Conservation (phyloP, 2,797 vertebrate species). For the Heliangelus exortis region DNA sequence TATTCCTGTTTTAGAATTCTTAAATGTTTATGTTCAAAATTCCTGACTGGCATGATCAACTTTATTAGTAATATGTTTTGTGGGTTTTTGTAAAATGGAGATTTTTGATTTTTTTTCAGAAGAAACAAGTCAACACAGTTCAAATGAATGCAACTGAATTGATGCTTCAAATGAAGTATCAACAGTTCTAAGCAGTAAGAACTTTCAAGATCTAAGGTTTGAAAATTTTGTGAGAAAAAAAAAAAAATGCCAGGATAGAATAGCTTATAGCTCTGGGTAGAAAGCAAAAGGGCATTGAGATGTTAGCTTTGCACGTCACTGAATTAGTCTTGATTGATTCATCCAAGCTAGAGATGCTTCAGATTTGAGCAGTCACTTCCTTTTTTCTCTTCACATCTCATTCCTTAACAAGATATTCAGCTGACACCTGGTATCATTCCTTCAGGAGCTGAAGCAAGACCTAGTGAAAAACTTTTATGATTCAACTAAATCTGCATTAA, state of each 20-base stretch:
- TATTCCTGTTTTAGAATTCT: neutral
- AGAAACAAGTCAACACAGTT: neutral
- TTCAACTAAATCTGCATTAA: neutral
- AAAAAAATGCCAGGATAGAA: neutral
- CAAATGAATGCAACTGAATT: neutral
- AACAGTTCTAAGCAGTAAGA: neutral
- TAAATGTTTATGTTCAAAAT: neutral
- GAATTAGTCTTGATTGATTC: neutral
- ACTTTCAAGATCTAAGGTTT: neutral
- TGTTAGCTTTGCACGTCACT: fast-evolving
- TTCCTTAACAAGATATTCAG: neutral
- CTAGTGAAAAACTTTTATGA: neutral
- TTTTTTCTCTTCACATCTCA: neutral
- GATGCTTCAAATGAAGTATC: neutral
- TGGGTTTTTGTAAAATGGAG: neutral
- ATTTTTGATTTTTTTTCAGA: neutral
- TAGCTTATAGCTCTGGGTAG: neutral
- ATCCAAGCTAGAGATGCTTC: neutral
- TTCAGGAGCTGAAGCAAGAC: neutral
- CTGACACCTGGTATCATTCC: neutral
- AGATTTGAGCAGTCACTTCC: neutral
- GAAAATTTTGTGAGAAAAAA: neutral
- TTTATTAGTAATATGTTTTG: neutral
- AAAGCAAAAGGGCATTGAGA: neutral
- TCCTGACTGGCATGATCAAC: neutral